These are phyloP conservation scores for Strongylocentrotus purpuratus DNA, from an alignment of 35 echinoderm and acorn worm genomes.

Conservation along the genomic window DNA sequence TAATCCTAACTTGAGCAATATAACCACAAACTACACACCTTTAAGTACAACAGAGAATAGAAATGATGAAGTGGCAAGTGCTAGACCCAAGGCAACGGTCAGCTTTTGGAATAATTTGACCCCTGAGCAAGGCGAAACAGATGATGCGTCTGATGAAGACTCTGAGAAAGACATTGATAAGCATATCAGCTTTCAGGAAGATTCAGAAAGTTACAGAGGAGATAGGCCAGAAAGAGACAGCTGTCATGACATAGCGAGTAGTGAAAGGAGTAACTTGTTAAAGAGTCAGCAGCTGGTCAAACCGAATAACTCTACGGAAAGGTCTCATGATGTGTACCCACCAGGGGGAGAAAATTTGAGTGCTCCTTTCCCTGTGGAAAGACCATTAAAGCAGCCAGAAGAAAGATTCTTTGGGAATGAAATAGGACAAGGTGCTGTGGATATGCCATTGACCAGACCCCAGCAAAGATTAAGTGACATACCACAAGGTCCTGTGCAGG, in stretches of 20 bases:
- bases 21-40: neutral
- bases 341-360: neutral
- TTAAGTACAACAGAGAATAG: neutral
- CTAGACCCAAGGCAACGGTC: neutral
- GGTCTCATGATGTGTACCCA: neutral
- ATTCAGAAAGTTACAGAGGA: neutral
- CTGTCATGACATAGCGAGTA: neutral
- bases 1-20: neutral
- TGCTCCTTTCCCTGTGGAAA: neutral
- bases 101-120: neutral
- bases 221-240: neutral
- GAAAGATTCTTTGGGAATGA: neutral
- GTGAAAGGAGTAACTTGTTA: neutral
- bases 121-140: neutral
- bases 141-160: neutral
- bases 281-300: neutral
- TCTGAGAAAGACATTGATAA: constrained; percentile 30
- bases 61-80: neutral
- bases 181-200: constrained; percentile 6
- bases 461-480: neutral
- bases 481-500: neutral
- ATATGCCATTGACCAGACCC: neutral
- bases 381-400: neutral
- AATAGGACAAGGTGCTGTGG: neutral
- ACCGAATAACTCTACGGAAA: neutral